These are phyloP conservation scores for Clarias laeviceps DNA, from an alignment of 2,797 vertebrate species.

Conservation along the genomic window DNA sequence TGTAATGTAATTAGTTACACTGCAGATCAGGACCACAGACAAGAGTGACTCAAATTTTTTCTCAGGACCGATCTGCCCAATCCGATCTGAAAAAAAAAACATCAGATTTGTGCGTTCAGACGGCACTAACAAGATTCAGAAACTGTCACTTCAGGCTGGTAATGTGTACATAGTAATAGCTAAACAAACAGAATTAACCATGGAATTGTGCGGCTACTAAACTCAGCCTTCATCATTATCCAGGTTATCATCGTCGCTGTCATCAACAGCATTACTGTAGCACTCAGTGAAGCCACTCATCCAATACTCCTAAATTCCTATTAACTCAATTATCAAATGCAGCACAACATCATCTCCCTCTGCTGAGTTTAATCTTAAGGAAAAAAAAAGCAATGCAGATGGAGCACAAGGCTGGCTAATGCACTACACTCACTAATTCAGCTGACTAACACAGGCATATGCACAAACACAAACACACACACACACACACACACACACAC, in stretches of 20 bases:
- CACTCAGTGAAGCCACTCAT: constrained; percentile 6
- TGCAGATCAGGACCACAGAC: too few relatives aligned
- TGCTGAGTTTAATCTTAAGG: constrained; percentile 27
- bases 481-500: constrained; percentile 10
- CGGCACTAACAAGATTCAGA: too few relatives aligned
- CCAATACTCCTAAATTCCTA: constrained; percentile 22
- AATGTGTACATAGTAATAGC: not conserved
- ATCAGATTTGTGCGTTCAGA: too few relatives aligned
- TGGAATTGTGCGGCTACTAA: not conserved
- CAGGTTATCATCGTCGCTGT: not conserved
- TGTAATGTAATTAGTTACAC: too few relatives aligned
- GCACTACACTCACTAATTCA: constrained; percentile 24
- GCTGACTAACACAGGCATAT: constrained; percentile 12
- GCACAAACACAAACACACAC: constrained; percentile 22
- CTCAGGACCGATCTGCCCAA: too few relatives aligned
- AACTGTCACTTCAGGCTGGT: too few relatives aligned
- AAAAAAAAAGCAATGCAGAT: constrained; percentile 16
- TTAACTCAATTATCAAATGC: constrained; percentile 34
- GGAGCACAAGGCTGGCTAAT: constrained; percentile 39
- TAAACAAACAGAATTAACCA: not conserved
- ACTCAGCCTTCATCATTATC: not conserved
- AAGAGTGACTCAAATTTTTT: too few relatives aligned
- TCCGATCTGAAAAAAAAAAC: too few relatives aligned
- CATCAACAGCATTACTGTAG: not conserved
- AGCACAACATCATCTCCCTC: constrained; percentile 29